Conservation (phyloP, 2,888 invertebrate genomes). For the Patella ulyssiponensis region DNA sequence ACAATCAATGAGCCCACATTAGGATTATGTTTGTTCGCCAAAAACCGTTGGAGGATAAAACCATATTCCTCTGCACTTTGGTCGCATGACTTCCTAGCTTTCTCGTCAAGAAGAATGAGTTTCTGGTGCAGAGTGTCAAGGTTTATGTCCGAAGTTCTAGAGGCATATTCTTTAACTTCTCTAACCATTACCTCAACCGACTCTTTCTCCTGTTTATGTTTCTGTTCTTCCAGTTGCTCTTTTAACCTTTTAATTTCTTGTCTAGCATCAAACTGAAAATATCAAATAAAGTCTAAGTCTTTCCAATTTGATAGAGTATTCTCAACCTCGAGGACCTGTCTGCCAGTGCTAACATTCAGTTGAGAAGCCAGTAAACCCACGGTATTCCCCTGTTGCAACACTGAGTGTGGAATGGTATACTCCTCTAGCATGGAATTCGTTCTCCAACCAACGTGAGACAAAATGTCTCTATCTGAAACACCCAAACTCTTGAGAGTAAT, state of each 20-base stretch:
- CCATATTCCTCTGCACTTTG: neutral
- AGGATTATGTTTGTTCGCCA: neutral
- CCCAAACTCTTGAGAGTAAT: neutral
- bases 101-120: neutral
- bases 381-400: neutral
- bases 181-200: neutral
- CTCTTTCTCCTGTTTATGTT: neutral
- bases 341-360: neutral
- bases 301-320: neutral
- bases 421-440: neutral
- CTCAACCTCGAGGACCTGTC: neutral
- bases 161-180: constrained; percentile 2
- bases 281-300: neutral
- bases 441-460: constrained; percentile 18
- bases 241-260: neutral
- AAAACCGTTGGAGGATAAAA: neutral
- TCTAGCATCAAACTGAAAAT: neutral
- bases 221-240: neutral
- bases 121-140: neutral
- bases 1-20: neutral
- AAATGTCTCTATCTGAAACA: constrained; percentile 7
- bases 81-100: constrained; percentile 1
- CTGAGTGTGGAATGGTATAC: neutral
- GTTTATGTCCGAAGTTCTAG: neutral
- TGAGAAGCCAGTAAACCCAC: neutral